These are phyloP conservation scores for Hydrolagus affinis DNA, from an alignment of 2,113 vertebrate genomes.

Conservation along the genomic window DNA sequence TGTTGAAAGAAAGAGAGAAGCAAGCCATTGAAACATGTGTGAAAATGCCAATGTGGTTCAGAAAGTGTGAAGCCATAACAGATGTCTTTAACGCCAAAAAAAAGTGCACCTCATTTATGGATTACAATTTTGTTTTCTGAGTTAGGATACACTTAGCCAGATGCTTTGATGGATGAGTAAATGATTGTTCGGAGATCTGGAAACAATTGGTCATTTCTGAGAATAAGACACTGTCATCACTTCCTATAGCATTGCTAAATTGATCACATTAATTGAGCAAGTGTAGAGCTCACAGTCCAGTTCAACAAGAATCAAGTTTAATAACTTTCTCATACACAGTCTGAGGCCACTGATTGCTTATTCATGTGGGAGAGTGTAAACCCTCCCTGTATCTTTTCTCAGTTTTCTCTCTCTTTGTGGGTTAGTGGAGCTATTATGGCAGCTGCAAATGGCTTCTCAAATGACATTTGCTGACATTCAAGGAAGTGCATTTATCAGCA, in stretches of 20 bases:
- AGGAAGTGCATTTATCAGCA: slow-evolving; percentile 93
- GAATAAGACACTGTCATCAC: background rate
- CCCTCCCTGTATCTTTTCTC: slow-evolving; percentile 56
- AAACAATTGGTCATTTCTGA: background rate
- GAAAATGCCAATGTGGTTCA: no score
- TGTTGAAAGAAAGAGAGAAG: no score
- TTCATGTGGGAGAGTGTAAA: slow-evolving; percentile 87
- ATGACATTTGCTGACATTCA: slow-evolving; percentile 99
- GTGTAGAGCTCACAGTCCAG: slow-evolving; percentile 52
- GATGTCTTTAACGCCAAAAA: no score
- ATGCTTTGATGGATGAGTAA: background rate
- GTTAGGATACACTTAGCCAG: background rate
- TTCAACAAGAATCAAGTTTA: slow-evolving; percentile 65
- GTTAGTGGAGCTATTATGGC: slow-evolving; percentile 78
- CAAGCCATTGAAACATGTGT: no score
- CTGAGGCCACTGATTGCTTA: slow-evolving; percentile 86
- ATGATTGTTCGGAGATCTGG: background rate
- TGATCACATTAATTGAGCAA: slow-evolving; percentile 1
- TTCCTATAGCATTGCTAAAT: slow-evolving; percentile 4
- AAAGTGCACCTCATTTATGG: no score
- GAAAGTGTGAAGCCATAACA: no score
- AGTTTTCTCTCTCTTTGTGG: slow-evolving; percentile 75
- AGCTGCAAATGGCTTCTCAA: slow-evolving; percentile 92
- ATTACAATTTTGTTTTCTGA: no score
- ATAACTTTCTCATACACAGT: slow-evolving; percentile 78